Evolutionary conservation across 2,797 vertebrate species (phyloP), one percentile per base, ranked within the genome.

Genomic region (Acipenser transmontanus): DNA sequence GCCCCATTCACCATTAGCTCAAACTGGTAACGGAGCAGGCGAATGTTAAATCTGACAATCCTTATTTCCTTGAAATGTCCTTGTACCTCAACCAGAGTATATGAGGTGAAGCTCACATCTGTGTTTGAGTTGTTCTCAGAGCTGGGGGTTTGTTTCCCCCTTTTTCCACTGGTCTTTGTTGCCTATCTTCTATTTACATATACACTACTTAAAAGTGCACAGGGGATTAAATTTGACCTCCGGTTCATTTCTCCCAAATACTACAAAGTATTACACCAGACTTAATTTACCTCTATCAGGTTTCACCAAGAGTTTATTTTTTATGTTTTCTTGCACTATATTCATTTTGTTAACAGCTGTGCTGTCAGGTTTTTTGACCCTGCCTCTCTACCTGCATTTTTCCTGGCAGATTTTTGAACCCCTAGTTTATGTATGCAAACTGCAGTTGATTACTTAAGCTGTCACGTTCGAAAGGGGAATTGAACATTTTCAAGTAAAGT

Each of bases 61-160:
- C 71, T 78, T 75, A 85, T 88, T 88, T 88, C 80, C 77, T 79
- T 84, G 79, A 86, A 82, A 84, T 78, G 69, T 70, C 69, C 69
- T 52, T 71, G 69, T 72, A 34, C 34, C 34, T 54, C 62, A 72
- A 49, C 70, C 65, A 63, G 69, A 71, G 68, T 69, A 63, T 57
- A 61, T 67, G 61, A 68, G 50, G 66, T 65, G 63, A 76, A 63
- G 48, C 67, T 49, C 64, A 59, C 47, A 51, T 70, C 65, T 72
- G 68, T 73, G 62, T 63, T 47, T 62, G 69, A 61, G 65, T 49
- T 61, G 66, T 49, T 63, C 50, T 17, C 20, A 59, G 61, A 64
- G 67, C 62, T 12, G 20, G 4, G 9, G 14, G 17, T 8, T 20
- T 20, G 60, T 59, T 59, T 70, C 13, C 50, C 11, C 54, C 63